Percentiles rank a stretch among this genome's conserved stretches.
phyloP scores from a whole-genome alignment of 1,140 invertebrate species.

The Zaprionus ghesquierei region DNA sequence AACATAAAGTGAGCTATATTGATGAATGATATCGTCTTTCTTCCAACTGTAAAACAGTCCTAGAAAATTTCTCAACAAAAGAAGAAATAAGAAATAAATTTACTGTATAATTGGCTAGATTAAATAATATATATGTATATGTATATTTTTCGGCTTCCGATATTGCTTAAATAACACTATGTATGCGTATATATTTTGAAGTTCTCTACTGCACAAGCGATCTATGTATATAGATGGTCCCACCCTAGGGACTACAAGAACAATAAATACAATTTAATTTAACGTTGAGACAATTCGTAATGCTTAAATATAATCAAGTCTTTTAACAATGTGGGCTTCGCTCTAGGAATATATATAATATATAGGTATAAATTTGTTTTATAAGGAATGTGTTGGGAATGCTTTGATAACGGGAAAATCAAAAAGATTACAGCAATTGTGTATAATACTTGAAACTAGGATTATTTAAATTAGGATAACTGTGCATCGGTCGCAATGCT shows the following conservation, averaged over 20 bases:
- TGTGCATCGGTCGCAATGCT: conserved; percentile 21
- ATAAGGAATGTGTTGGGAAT: conserved; percentile 74
- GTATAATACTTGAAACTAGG: conserved; percentile 59
- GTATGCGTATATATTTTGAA: conserved; percentile 26
- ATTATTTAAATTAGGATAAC: conserved; percentile 14
- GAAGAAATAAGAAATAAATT: background rate
- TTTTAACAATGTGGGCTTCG: conserved; percentile 70
- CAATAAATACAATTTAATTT: conserved; percentile 60
- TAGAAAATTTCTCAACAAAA: background rate
- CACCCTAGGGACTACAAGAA: conserved; percentile 40
- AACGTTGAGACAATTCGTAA: conserved; percentile 45
- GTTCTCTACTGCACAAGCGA: conserved; percentile 50
- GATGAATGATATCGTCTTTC: background rate
- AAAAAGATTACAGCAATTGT: conserved; percentile 24
- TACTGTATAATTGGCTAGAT: background rate
- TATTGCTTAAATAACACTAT: conserved; percentile 45
- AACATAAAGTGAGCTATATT: too few species aligned
- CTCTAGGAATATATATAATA: conserved; percentile 64
- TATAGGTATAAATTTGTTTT: conserved; percentile 9
- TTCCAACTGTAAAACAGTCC: background rate
- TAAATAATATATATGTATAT: background rate
- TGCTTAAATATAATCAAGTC: conserved; percentile 77
- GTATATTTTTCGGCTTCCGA: conserved; percentile 18
- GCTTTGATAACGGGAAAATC: conserved; percentile 47
- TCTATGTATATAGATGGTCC: conserved; percentile 5